A percentile compares a stretch with the other conserved stretches of the same genome.
These are phyloP conservation scores for Rhipidura dahli DNA, from an alignment of 2,113 vertebrate species.

Conservation along the genomic window DNA sequence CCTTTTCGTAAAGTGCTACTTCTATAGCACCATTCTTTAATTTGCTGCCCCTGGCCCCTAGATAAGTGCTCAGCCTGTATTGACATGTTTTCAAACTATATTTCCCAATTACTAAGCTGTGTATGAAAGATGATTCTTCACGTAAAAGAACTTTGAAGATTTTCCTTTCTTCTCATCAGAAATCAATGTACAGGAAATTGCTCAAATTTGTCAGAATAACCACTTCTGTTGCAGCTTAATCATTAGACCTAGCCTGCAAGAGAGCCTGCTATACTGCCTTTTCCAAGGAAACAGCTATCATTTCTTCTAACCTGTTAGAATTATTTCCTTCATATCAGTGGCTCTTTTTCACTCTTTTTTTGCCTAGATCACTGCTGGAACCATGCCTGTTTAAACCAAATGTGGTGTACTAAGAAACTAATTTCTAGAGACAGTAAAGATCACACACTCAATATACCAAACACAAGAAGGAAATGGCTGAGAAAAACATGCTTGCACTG, in stretches of 20 bases:
- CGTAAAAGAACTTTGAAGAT: not conserved
- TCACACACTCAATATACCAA: not conserved
- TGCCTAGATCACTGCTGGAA: not conserved
- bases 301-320: not conserved
- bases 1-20: slow-evolving; percentile 1
- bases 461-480: not conserved
- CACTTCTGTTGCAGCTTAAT: slow-evolving; percentile 1
- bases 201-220: slow-evolving; percentile 45
- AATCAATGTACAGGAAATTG: slow-evolving; percentile 48
- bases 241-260: not conserved
- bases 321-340: not conserved
- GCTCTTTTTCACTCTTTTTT: not conserved
- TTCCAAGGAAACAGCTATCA: not conserved
- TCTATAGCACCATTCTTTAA: not conserved
- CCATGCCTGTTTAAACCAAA: not conserved
- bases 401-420: not conserved
- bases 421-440: not conserved
- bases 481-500: not conserved
- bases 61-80: slow-evolving; percentile 17
- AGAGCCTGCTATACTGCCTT: not conserved
- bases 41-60: not conserved
- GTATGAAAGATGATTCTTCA: slow-evolving; percentile 14
- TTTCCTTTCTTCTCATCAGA: slow-evolving; percentile 38
- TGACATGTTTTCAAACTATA: slow-evolving; percentile 26
- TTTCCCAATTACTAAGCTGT: slow-evolving; percentile 14